A percentile compares a stretch with the other conserved stretches of the same genome.
These are phyloP conservation scores for Hirundichthys speculiger DNA, from an alignment of 2,113 vertebrate genomes.

Conservation along the genomic window DNA sequence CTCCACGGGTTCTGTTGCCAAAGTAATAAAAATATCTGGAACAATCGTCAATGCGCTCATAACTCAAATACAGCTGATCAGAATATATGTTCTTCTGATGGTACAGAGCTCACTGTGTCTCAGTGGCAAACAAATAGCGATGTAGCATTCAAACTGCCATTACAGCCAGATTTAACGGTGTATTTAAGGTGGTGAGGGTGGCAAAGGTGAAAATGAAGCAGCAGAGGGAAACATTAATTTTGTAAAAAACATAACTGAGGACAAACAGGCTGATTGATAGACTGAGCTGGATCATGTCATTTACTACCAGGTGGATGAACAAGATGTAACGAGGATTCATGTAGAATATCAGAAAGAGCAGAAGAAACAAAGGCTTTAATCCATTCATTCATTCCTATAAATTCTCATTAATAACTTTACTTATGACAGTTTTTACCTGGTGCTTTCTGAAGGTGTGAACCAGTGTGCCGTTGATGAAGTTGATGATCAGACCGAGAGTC, in stretches of 20 bases:
- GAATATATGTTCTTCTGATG: slow-evolving; percentile 41
- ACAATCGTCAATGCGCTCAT: slow-evolving; percentile 29
- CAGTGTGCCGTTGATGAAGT: slow-evolving; percentile 68
- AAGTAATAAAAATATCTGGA: slow-evolving; percentile 58
- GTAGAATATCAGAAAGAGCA: slow-evolving; percentile 44
- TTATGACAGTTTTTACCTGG: slow-evolving; percentile 4
- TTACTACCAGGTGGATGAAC: slow-evolving; percentile 63
- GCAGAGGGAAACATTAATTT: slow-evolving; percentile 55
- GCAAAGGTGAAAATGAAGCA: slow-evolving; percentile 41
- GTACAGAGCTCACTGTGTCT: slow-evolving; percentile 63
- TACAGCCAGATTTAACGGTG: slow-evolving; percentile 41
- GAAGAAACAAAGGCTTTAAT: neutral
- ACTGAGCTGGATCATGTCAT: slow-evolving; percentile 58
- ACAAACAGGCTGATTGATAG: slow-evolving; percentile 21
- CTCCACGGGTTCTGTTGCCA: slow-evolving; percentile 40
- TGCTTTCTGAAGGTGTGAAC: slow-evolving; percentile 68
- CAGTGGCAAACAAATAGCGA: slow-evolving; percentile 68
- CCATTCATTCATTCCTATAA: neutral
- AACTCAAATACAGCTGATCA: slow-evolving; percentile 65
- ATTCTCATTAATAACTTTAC: neutral
- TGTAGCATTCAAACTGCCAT: slow-evolving; percentile 73
- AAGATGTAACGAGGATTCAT: slow-evolving; percentile 72
- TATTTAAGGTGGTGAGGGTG: slow-evolving; percentile 59
- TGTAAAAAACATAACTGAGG: slow-evolving; percentile 12
- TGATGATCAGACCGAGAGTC: slow-evolving; percentile 64